Percentiles rank a stretch among this genome's conserved stretches.
phyloP scores from a whole-genome alignment of 1,140 invertebrate genomes.

The Heliconius congener region DNA sequence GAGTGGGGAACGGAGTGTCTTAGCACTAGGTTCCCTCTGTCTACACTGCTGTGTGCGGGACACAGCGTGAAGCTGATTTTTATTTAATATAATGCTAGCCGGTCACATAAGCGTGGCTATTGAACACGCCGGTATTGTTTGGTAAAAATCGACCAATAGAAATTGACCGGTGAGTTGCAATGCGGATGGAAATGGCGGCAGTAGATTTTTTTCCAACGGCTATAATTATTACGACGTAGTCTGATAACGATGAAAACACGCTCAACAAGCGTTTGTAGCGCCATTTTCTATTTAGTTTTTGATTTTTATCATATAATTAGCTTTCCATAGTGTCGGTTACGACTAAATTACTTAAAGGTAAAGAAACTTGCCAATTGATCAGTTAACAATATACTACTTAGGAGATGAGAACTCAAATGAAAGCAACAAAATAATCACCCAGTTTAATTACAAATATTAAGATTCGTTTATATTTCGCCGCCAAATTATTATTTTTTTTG shows the following conservation, averaged over 20 bases:
- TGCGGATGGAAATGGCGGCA: slow-evolving; percentile 62
- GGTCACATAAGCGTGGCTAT: not conserved
- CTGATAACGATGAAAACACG: slow-evolving; percentile 70
- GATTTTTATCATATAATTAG: slow-evolving; percentile 22
- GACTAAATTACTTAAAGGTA: not conserved
- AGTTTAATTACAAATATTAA: not conserved
- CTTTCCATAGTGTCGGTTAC: not conserved
- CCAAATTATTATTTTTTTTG: slow-evolving; percentile 27
- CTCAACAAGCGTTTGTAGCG: slow-evolving; percentile 43
- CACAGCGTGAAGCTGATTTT: too few species aligned
- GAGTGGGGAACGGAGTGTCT: too few species aligned
- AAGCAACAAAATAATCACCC: not conserved
- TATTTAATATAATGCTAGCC: not conserved
- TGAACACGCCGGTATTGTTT: slow-evolving; percentile 39
- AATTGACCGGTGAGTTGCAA: slow-evolving; percentile 45
- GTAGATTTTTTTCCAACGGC: slow-evolving; percentile 53
- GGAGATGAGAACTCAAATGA: not conserved
- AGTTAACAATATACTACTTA: not conserved
- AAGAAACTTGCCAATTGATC: not conserved
- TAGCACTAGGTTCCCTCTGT: too few species aligned
- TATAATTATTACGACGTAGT: slow-evolving; percentile 74
- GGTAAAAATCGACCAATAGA: slow-evolving; percentile 45
- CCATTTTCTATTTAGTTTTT: slow-evolving; percentile 31
- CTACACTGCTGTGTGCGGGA: too few species aligned
- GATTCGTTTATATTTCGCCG: slow-evolving; percentile 19